Percentiles rank a stretch among this genome's conserved stretches.
Conservation (phyloP, 2,113 vertebrate genomes). For the Rhinoptilus africanus region DNA sequence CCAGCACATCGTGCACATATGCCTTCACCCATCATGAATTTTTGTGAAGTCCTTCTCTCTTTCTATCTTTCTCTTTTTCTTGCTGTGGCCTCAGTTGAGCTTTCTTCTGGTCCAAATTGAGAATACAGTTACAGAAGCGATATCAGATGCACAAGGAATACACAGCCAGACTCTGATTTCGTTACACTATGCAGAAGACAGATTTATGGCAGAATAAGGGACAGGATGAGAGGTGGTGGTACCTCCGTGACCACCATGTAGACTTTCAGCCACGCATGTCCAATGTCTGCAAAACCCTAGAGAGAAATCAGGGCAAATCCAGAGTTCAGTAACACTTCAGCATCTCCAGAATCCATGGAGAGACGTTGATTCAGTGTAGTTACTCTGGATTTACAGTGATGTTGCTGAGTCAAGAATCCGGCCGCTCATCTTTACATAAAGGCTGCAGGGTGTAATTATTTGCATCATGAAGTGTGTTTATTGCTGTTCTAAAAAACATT, state of each 20-base stretch:
- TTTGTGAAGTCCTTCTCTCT: not conserved
- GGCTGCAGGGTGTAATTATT: constrained; percentile 59
- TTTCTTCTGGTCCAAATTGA: not conserved
- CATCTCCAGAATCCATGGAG: not conserved
- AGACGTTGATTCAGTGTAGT: not conserved
- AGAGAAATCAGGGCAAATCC: not conserved
- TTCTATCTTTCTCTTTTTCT: not conserved
- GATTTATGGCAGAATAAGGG: not conserved
- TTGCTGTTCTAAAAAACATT: constrained; percentile 59
- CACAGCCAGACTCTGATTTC: not conserved
- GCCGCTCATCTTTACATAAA: constrained; percentile 24
- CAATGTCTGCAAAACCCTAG: not conserved
- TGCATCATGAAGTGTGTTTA: constrained; percentile 58
- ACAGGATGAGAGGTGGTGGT: not conserved
- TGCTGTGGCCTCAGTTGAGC: not conserved
- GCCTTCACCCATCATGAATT: not conserved
- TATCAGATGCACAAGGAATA: not conserved
- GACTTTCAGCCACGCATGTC: not conserved
- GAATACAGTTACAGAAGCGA: not conserved
- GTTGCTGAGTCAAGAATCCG: not conserved
- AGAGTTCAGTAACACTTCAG: not conserved
- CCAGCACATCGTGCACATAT: accelerated
- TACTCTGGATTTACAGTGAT: constrained; percentile 19
- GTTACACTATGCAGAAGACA: not conserved
- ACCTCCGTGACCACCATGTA: not conserved